A percentile compares a stretch with the other conserved stretches of the same genome.
phyloP scores from a whole-genome alignment of 92 coral and sea anemone species.

The Pocillopora grandis region DNA sequence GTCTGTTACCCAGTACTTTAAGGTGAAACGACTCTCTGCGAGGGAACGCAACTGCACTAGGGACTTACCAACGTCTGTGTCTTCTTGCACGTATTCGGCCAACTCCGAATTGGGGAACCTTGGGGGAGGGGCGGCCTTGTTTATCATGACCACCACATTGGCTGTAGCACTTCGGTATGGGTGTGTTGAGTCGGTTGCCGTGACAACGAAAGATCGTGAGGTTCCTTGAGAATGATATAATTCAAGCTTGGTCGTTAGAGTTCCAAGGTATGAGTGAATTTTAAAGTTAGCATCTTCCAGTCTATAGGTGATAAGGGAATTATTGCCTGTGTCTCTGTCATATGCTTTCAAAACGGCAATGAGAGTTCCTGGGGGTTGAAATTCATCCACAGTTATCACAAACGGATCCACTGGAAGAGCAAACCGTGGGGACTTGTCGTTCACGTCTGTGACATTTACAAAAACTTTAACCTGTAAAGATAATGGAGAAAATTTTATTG shows the following conservation, averaged over 20 bases:
- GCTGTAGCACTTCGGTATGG: slow-evolving; percentile 52
- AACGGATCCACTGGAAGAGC: slow-evolving; percentile 78
- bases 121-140: slow-evolving; percentile 56
- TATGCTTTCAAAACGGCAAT: slow-evolving; percentile 74
- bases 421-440: slow-evolving; percentile 92
- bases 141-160: slow-evolving; percentile 62
- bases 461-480: slow-evolving; percentile 61
- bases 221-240: slow-evolving; percentile 52
- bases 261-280: slow-evolving; percentile 66
- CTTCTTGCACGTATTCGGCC: slow-evolving; percentile 53
- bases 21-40: slow-evolving; percentile 37
- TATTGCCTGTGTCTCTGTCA: slow-evolving; percentile 68
- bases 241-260: slow-evolving; percentile 49
- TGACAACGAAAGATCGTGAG: slow-evolving; percentile 73
- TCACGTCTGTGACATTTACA: slow-evolving; percentile 76
- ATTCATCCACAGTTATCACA: slow-evolving; percentile 65
- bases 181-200: slow-evolving; percentile 82
- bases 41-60: slow-evolving; percentile 33
- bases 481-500: neutral
- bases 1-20: slow-evolving; percentile 67
- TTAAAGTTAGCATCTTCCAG: slow-evolving; percentile 62
- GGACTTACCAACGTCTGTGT: slow-evolving; percentile 49
- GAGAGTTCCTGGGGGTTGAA: slow-evolving; percentile 43
- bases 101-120: slow-evolving; percentile 26
- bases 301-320: slow-evolving; percentile 60